Evolutionary conservation across 1,140 invertebrate species (phyloP).

Genomic region (Chironomus tepperi): DNA sequence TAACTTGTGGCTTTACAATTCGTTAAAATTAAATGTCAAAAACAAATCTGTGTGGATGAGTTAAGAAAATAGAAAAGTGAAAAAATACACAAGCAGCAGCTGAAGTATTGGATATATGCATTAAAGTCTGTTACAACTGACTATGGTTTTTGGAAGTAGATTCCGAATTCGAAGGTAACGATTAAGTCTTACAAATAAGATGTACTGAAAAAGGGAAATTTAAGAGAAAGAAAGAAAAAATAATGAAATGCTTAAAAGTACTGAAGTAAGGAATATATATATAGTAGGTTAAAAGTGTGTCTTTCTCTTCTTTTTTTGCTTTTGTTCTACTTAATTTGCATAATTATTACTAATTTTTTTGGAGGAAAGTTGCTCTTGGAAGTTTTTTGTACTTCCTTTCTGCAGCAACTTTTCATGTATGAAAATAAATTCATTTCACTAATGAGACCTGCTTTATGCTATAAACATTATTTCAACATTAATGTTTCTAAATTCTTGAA

Average conservation of each 20-base stretch:
- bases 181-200: background rate
- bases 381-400: no score
- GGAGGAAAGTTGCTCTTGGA: no score
- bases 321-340: background rate
- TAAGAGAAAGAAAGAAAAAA: background rate
- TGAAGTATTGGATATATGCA: background rate
- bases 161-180: background rate
- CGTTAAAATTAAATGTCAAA: background rate
- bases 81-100: background rate
- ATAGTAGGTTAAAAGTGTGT: background rate
- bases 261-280: background rate
- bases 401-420: no score
- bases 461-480: no score
- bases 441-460: no score
- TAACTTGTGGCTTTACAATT: background rate
- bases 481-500: no score
- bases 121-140: background rate
- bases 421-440: no score
- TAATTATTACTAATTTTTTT: background rate
- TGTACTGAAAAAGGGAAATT: background rate
- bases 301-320: background rate
- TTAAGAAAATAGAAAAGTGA: background rate
- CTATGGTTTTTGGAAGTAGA: background rate
- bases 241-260: background rate
- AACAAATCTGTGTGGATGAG: background rate